Conservation (phyloP, 2,113 vertebrate genomes). For the Plotosus lineatus region DNA sequence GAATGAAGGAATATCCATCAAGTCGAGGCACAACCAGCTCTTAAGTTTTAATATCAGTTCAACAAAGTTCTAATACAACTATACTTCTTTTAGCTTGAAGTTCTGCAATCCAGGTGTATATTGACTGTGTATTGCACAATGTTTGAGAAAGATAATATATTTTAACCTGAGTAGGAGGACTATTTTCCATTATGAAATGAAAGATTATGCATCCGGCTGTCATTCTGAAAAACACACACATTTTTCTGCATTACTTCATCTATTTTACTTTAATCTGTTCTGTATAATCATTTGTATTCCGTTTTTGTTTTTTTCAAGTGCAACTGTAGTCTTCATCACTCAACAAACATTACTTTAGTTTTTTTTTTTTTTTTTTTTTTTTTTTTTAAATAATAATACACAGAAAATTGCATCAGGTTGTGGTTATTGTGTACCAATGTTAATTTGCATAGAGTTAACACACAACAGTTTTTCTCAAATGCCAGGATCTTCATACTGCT, state of each 20-base stretch:
- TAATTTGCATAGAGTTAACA: slow-evolving; percentile 32
- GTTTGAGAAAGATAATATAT: neutral
- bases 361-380: too few species aligned
- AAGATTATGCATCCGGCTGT: slow-evolving; percentile 9
- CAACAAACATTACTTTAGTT: slow-evolving; percentile 11
- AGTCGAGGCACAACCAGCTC: neutral
- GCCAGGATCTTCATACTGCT: slow-evolving; percentile 35
- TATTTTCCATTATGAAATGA: slow-evolving; percentile 18
- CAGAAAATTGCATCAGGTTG: slow-evolving; percentile 35
- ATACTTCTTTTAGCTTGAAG: neutral
- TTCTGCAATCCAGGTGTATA: neutral
- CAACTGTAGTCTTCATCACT: neutral
- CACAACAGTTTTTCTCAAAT: slow-evolving; percentile 39
- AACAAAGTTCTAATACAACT: slow-evolving; percentile 2
- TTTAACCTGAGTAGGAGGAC: slow-evolving; percentile 28
- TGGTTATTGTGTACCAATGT: slow-evolving; percentile 38
- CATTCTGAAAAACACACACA: slow-evolving; percentile 29
- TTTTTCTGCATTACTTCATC: slow-evolving; percentile 19
- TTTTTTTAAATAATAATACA: slow-evolving; percentile 29
- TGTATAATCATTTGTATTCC: neutral
- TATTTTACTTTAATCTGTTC: slow-evolving; percentile 1
- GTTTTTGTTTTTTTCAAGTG: neutral
- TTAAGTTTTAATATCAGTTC: neutral
- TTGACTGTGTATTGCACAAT: slow-evolving; percentile 1
- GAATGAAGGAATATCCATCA: too few species aligned